phyloP scores from a whole-genome alignment of 2,888 invertebrate genomes.

The Eilema depressum region DNA sequence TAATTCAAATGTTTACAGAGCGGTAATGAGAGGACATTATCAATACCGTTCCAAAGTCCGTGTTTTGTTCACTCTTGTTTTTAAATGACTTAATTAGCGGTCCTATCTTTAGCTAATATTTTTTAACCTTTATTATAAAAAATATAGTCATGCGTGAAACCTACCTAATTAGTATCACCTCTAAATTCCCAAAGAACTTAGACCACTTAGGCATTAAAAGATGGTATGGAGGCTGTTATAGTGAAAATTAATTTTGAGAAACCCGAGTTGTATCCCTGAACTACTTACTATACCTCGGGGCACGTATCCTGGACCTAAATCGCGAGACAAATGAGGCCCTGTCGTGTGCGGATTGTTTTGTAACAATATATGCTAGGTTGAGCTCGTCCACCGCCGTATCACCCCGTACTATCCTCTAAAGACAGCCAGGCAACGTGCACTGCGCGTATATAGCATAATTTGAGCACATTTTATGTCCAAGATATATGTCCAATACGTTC shows the following conservation, averaged over 20 bases:
- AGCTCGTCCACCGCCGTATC: no score
- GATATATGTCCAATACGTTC: no score
- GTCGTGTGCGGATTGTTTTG: no score
- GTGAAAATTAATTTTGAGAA: neutral
- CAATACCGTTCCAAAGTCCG: conserved; percentile 63
- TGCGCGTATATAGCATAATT: no score
- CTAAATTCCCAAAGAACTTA: neutral
- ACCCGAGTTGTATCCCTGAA: neutral
- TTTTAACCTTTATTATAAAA: conserved; percentile 16
- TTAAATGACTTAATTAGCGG: conserved; percentile 33
- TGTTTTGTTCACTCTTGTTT: conserved; percentile 55
- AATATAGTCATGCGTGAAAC: neutral
- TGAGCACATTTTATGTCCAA: no score
- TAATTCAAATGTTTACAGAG: conserved; percentile 51
- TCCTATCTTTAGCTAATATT: conserved; percentile 33
- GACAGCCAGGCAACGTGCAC: no score
- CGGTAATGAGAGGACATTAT: conserved; percentile 60
- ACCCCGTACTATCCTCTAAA: no score
- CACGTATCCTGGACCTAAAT: no score
- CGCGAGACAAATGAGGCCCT: no score
- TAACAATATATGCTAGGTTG: no score
- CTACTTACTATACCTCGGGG: no score
- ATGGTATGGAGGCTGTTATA: neutral
- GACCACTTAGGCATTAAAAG: neutral
- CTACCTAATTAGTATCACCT: neutral